Evolutionary conservation across 2,888 invertebrate species (phyloP).

Genomic region (Ochlodes sylvanus): DNA sequence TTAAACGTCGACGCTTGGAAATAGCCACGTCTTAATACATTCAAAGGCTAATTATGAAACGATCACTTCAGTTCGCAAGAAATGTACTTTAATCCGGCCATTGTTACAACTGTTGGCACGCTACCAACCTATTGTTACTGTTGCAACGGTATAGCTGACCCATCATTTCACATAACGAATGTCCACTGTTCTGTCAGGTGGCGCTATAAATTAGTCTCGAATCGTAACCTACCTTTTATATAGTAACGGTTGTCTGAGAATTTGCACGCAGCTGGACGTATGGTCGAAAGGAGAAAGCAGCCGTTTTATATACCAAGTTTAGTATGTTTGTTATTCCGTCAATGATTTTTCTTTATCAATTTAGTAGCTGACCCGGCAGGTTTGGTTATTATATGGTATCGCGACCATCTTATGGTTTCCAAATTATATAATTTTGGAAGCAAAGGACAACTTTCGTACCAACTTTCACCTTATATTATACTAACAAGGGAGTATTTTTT

Average conservation of each 20-base stretch:
- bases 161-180: slow-evolving; percentile 35
- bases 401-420: no score
- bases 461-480: no score
- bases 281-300: neutral
- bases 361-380: no score
- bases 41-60: slow-evolving; percentile 31
- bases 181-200: slow-evolving; percentile 26
- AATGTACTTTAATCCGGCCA: slow-evolving; percentile 32
- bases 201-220: slow-evolving; percentile 31
- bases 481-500: no score
- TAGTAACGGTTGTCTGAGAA: slow-evolving; percentile 12
- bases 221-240: slow-evolving; percentile 16
- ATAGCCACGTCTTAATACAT: slow-evolving; percentile 22
- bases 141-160: slow-evolving; percentile 33
- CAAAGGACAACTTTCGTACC: no score
- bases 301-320: no score
- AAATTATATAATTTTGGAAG: no score
- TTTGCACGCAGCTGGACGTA: neutral
- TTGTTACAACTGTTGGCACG: slow-evolving; percentile 27
- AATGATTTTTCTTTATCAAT: no score
- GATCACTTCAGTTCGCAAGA: slow-evolving; percentile 25
- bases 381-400: no score
- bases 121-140: slow-evolving; percentile 36
- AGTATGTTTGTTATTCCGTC: no score
- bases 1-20: slow-evolving; percentile 2